Evolutionary conservation across 2,888 invertebrate species (phyloP).

Genomic region (Chalcosyrphus nemorum): DNA sequence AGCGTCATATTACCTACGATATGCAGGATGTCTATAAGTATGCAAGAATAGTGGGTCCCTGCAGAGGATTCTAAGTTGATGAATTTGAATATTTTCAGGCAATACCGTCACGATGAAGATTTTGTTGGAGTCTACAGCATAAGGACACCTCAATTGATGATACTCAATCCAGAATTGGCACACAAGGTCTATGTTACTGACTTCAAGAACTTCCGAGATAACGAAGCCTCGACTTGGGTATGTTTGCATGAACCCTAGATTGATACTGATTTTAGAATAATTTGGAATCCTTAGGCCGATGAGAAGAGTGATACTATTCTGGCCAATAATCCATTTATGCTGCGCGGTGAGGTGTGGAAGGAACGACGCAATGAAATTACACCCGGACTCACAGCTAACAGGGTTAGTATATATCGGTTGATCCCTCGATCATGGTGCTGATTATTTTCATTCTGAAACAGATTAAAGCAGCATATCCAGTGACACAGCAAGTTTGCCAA

Average conservation of each 20-base stretch:
- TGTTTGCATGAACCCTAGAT: conserved; percentile 34
- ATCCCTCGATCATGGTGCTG: not conserved
- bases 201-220: conserved; percentile 81
- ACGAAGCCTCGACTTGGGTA: conserved; percentile 76
- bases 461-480: conserved; percentile 82
- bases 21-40: conserved; percentile 81
- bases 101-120: conserved; percentile 76
- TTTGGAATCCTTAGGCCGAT: conserved; percentile 75
- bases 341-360: conserved; percentile 83
- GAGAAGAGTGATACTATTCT: conserved; percentile 82
- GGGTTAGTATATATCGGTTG: conserved; percentile 77
- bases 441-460: not conserved
- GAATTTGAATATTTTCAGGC: conserved; percentile 71
- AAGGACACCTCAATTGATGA: conserved; percentile 78
- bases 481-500: conserved; percentile 82
- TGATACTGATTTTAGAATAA: not conserved
- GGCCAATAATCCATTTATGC: conserved; percentile 82
- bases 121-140: conserved; percentile 81
- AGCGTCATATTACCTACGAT: conserved; percentile 78
- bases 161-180: conserved; percentile 79
- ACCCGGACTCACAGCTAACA: conserved; percentile 83
- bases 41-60: not conserved
- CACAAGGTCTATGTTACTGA: conserved; percentile 80
- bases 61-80: not conserved
- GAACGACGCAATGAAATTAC: conserved; percentile 82